These are phyloP conservation scores for Plestiodon gilberti DNA, from an alignment of 2,113 vertebrate species.

Conservation along the genomic window DNA sequence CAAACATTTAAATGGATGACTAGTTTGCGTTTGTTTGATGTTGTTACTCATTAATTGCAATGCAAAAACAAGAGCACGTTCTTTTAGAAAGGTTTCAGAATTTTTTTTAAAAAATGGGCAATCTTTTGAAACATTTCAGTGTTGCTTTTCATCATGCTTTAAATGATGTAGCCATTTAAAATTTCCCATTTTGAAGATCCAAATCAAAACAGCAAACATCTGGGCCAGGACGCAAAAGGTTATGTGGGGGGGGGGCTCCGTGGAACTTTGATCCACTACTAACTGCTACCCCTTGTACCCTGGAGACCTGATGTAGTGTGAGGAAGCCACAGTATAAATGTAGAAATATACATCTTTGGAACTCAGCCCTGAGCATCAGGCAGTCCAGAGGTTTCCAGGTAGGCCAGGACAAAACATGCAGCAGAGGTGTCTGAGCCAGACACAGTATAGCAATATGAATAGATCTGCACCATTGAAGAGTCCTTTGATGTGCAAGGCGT, in stretches of 20 bases:
- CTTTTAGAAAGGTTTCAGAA: background rate
- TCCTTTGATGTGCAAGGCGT: background rate
- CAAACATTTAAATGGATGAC: slow-evolving; percentile 8
- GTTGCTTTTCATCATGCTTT: background rate
- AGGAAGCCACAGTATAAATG: background rate
- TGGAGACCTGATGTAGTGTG: background rate
- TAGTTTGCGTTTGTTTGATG: slow-evolving; percentile 16
- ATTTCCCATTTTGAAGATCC: background rate
- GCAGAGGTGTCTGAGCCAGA: background rate
- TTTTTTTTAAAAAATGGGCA: accelerated
- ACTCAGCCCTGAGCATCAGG: background rate
- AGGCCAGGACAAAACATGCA: background rate
- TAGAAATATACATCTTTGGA: background rate
- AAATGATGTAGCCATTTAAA: background rate
- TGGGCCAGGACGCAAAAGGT: background rate
- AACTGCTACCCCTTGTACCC: background rate
- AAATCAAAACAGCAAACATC: background rate
- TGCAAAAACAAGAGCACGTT: background rate
- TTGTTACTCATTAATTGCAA: slow-evolving; percentile 5
- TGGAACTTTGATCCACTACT: background rate
- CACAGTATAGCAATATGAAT: background rate
- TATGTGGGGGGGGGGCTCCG: background rate
- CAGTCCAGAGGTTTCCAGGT: background rate
- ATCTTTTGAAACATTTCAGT: background rate
- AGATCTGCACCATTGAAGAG: background rate